Percentiles rank a stretch among this genome's conserved stretches.
Evolutionary conservation across 1,140 invertebrate genomes (phyloP).

Genomic region (Tachypleus tridentatus): DNA sequence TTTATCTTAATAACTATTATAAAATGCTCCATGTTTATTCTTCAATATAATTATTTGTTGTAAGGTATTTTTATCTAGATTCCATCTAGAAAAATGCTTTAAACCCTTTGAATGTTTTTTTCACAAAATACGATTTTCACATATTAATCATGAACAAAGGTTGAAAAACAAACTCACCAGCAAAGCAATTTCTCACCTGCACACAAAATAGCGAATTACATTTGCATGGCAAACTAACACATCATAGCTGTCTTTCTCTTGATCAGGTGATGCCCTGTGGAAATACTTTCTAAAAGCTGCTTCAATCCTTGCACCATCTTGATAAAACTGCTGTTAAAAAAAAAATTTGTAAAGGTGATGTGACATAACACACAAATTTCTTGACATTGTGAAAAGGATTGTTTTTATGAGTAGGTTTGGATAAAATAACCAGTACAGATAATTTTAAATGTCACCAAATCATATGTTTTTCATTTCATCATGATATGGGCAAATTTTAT

Average conservation of each 20-base stretch:
- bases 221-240: slow-evolving; percentile 95
- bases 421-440: slow-evolving; percentile 4
- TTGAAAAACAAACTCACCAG: not conserved
- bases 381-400: not conserved
- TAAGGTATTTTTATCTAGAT: too few relatives aligned
- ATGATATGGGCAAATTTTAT: too few relatives aligned
- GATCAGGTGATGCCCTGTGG: slow-evolving; percentile 66
- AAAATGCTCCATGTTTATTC: too few relatives aligned
- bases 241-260: slow-evolving; percentile 73
- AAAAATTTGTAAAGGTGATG: not conserved
- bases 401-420: not conserved
- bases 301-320: slow-evolving; percentile 93
- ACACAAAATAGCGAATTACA: slow-evolving; percentile 95
- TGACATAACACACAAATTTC: too few relatives aligned
- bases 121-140: too few relatives aligned
- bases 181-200: slow-evolving; percentile 48
- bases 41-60: too few relatives aligned
- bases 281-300: slow-evolving; percentile 91
- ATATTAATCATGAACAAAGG: too few relatives aligned
- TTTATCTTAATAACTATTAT: too few relatives aligned
- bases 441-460: not conserved
- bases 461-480: too few relatives aligned
- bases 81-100: too few relatives aligned
- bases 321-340: slow-evolving; percentile 55
- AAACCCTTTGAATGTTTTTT: too few relatives aligned